Percentiles rank a stretch among this genome's conserved stretches.
phyloP scores from a whole-genome alignment of 2,888 invertebrate species.

The Hypolimnas misippus region DNA sequence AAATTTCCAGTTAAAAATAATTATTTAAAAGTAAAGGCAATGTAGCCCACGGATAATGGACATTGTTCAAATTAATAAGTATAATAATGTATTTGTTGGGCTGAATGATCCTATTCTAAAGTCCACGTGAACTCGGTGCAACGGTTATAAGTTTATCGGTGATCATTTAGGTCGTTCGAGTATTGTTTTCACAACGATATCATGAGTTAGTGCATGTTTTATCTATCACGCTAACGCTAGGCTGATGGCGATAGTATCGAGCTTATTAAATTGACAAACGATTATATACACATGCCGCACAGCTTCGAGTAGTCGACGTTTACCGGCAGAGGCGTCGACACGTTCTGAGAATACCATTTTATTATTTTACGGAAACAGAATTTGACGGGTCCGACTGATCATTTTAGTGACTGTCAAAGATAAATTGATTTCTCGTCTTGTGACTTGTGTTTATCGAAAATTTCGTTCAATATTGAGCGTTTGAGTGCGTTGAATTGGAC shows the following conservation, averaged over 20 bases:
- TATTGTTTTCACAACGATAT: slow-evolving; percentile 54
- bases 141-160: slow-evolving; percentile 53
- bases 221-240: slow-evolving; percentile 38
- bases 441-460: slow-evolving; percentile 11
- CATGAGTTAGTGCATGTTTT: slow-evolving; percentile 30
- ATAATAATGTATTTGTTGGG: slow-evolving; percentile 20
- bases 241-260: slow-evolving; percentile 36
- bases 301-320: slow-evolving; percentile 40
- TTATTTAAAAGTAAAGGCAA: neutral
- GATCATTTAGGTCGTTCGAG: slow-evolving; percentile 71
- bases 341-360: slow-evolving; percentile 24
- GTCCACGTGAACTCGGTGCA: slow-evolving; percentile 47
- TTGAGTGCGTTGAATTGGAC: slow-evolving; percentile 60
- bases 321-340: slow-evolving; percentile 34
- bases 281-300: too few species aligned
- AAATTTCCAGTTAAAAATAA: neutral
- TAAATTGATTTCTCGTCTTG: slow-evolving; percentile 23
- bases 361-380: slow-evolving; percentile 18
- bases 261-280: slow-evolving; percentile 41
- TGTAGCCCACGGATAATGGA: neutral
- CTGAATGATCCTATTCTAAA: neutral
- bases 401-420: slow-evolving; percentile 13
- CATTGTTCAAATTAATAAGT: neutral
- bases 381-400: slow-evolving; percentile 20
- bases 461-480: slow-evolving; percentile 53